Evolutionary conservation across 1,140 invertebrate species (phyloP), one percentile per base, ranked within the genome.

Genomic region (Drosophila pectinifera): DNA sequence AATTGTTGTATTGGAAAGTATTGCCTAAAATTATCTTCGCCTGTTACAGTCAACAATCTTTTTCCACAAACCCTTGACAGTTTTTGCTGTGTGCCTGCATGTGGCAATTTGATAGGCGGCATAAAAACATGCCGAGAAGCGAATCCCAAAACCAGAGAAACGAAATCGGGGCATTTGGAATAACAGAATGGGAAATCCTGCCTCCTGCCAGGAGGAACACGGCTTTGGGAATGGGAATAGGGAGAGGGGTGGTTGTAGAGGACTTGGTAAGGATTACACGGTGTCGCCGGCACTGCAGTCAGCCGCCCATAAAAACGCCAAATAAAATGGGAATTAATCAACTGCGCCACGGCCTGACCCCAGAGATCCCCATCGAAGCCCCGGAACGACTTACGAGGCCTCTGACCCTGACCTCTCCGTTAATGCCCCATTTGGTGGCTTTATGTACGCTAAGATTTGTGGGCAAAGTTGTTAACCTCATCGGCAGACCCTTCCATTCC

Each of bases 321-420:
- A 83, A 83, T 83, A 83, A 83, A 83, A 83, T 16, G 72, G 45
- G 49, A 83, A 83, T 83, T 83, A 83, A 83, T 83, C 80, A 83
- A 83, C 75, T 75, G 57, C 36, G 43, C 53, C 59, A 61, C 54
- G 78, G 28, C 58, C 48, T 69, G 48, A 41, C 34, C 46, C 16
- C 64, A 18, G 18, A 59, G 22, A 59, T 31, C 14, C n/a, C 3
- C 31, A 16, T 38, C 14, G 5, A 6, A 34, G 6, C 11, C 6
- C 51, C 28, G 58, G 36, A 72, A 49, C 45, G 56, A 76, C 73
- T 73, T 57, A 64, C 58, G 62, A 65, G 62, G 14, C 16, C 48
- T 39, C 42, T 45, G 53, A 36, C 59, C 49, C 48, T 55, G 41
- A 57, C 26, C 59, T 43, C 7, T 31, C 31, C 31, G 14, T 42